Percentiles rank a stretch among this genome's conserved stretches.
These are phyloP conservation scores for Corythornis madagascariensis DNA, from an alignment of 2,113 vertebrate genomes.

Conservation along the genomic window DNA sequence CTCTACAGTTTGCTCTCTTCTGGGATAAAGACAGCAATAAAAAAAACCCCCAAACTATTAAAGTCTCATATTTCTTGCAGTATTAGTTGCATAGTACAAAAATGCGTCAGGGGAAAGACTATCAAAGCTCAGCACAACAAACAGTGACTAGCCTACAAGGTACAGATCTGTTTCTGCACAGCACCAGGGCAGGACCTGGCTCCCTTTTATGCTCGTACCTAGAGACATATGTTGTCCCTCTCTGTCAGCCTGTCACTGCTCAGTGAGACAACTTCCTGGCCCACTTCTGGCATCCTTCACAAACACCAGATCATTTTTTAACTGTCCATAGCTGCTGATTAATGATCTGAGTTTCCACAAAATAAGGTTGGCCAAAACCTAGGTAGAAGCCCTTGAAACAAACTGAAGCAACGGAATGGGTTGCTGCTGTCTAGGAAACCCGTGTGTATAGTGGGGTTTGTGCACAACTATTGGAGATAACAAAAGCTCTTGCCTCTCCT, in stretches of 20 bases:
- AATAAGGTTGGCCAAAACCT: background rate
- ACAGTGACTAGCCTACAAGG: background rate
- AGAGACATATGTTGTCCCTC: background rate
- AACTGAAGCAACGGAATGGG: background rate
- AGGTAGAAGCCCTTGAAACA: background rate
- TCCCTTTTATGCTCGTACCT: background rate
- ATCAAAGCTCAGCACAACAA: background rate
- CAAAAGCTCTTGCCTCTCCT: background rate
- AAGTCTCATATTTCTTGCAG: background rate
- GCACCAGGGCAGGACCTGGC: background rate
- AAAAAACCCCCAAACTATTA: background rate
- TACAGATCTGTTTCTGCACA: background rate
- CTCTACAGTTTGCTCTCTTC: background rate
- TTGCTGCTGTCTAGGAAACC: background rate
- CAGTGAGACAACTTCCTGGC: background rate
- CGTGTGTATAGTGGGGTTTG: background rate
- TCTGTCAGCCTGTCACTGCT: background rate
- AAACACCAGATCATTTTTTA: background rate
- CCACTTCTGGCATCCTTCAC: background rate
- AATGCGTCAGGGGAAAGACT: background rate
- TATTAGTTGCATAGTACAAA: background rate
- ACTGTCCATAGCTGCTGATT: background rate
- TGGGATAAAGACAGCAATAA: background rate
- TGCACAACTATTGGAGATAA: background rate
- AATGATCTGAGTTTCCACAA: background rate